Evolutionary conservation across 2,888 invertebrate genomes (phyloP), one percentile per base, ranked within the genome.

Genomic region (Sisyra nigra): DNA sequence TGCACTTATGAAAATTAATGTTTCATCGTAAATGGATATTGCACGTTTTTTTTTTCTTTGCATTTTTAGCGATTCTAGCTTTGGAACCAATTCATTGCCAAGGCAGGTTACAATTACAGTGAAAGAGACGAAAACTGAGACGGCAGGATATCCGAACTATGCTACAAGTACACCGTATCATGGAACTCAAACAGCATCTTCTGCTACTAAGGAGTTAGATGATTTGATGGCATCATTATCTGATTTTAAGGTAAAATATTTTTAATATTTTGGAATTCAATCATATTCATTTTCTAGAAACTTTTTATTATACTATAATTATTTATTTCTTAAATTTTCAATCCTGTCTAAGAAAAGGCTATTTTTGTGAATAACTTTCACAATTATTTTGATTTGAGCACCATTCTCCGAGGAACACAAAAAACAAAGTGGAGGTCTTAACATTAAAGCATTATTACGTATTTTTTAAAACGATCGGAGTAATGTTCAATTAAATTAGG

Each of bases 161-260:
- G 43, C 31, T 10, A 42, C 36, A 7, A 37, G 55, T 31, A 50
- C 57, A 14, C 54, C 58, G 6, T 33, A 33, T 8, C 43, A 43
- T 11, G 41, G 31, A 10, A 11, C 34, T 15, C 54, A 52, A 11
- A 58, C 60, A 45, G 85, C 91, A 15, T 92, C 92, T 42, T 83
- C 85, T 46, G 94, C 94, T 30, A 94, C 94, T 15, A 81, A 82
- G 61, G 94, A 96, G 61, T 71, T 96, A 47, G 94, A 96, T 57
- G 93, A 94, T 57, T 71, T 96, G 47, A 94, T 96, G 94, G 89
- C 88, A 2, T 89, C 92, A 5, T 68, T 96, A 9, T 92, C 92
- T 1, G 92, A 92, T 60, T 89, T 93, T 59, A 93, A 93, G 84
- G 94, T 87, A 66, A n/a, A n/a, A n/a, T 62, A 6, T 37, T 37